phyloP scores from a whole-genome alignment of 30 jellyfish, hydroid and myxozoan species.

The Pelagia noctiluca region DNA sequence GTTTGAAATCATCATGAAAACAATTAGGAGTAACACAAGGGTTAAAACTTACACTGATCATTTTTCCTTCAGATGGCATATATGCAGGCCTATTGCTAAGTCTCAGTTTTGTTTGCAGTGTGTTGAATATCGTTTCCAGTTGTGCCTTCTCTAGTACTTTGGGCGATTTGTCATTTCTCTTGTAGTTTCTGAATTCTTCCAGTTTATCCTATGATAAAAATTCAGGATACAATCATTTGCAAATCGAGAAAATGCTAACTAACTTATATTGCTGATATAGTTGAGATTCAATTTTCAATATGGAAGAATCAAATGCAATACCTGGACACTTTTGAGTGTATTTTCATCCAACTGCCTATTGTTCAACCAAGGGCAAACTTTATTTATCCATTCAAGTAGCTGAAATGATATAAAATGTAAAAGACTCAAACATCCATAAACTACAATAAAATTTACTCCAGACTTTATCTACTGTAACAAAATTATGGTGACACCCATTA shows the following conservation, averaged over 20 bases:
- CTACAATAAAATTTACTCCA: too few relatives aligned
- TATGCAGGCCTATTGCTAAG: constrained; percentile 96
- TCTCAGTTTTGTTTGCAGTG: constrained; percentile 93
- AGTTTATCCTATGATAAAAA: constrained; percentile 87
- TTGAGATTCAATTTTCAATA: neutral
- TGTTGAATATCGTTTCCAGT: constrained; percentile 89
- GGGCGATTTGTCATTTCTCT: constrained; percentile 97
- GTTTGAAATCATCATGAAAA: too few relatives aligned
- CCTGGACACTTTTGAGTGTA: constrained; percentile 91
- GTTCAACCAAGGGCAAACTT: constrained; percentile 86
- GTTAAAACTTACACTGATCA: constrained; percentile 78
- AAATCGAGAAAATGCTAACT: neutral
- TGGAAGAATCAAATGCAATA: neutral
- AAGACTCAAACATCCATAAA: too few relatives aligned
- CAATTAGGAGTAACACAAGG: neutral
- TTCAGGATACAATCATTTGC: too few relatives aligned
- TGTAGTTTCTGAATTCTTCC: constrained; percentile 96
- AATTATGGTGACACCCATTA: too few relatives aligned
- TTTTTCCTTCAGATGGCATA: constrained; percentile 98
- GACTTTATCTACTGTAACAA: too few relatives aligned
- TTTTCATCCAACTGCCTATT: constrained; percentile 85
- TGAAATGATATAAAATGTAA: too few relatives aligned
- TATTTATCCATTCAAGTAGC: constrained; percentile 91
- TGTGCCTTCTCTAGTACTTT: constrained; percentile 94
- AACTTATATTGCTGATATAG: neutral